Evolutionary conservation across 2,113 vertebrate genomes (phyloP).

Genomic region (Pardalotus punctatus): DNA sequence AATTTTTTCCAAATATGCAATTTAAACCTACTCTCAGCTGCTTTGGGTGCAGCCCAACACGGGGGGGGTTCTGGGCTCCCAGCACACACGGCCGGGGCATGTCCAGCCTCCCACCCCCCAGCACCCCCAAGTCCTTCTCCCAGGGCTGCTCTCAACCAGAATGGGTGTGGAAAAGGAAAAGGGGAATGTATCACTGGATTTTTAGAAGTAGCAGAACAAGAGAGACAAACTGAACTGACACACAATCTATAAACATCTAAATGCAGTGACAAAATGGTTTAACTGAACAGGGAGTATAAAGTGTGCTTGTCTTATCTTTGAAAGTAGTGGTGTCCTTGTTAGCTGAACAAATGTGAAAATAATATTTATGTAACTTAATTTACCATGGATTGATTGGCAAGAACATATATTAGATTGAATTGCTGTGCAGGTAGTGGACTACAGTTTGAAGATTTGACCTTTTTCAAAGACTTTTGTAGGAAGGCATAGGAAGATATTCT

Average conservation of each 20-base stretch:
- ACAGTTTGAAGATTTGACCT: background rate
- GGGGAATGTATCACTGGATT: background rate
- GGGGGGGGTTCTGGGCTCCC: rapidly evolving
- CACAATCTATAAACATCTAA: background rate
- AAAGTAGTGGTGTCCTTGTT: background rate
- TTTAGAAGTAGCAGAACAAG: background rate
- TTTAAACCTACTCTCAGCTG: background rate
- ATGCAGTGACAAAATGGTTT: background rate
- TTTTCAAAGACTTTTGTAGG: background rate
- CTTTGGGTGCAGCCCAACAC: background rate
- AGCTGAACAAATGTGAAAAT: background rate
- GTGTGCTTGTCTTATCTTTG: background rate
- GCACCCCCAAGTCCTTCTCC: background rate
- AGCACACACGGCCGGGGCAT: rapidly evolving
- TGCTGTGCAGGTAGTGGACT: background rate
- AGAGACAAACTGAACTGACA: background rate
- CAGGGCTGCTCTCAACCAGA: background rate
- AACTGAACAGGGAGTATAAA: background rate
- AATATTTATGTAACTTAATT: background rate
- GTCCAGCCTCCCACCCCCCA: background rate
- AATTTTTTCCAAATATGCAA: background rate
- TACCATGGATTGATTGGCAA: background rate
- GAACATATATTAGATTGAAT: background rate
- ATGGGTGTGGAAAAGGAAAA: background rate
- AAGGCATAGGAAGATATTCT: background rate